These are phyloP conservation scores for Scaptomyza caliginosa DNA, from an alignment of 2,888 invertebrate genomes.

Conservation along the genomic window DNA sequence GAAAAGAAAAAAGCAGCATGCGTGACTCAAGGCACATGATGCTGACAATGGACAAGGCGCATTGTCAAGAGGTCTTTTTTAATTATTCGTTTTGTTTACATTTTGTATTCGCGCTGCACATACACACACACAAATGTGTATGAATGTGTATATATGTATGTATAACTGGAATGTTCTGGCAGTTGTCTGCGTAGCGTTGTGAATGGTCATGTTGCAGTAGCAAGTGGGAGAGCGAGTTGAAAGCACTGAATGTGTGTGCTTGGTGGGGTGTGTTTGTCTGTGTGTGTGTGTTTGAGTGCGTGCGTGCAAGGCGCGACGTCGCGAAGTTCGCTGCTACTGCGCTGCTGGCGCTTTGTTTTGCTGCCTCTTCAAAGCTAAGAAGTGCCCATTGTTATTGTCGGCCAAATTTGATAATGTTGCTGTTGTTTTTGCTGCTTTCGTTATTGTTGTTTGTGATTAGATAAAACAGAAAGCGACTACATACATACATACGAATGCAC, in stretches of 20 bases:
- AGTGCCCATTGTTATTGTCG: conserved; percentile 44
- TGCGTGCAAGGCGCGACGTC: conserved; percentile 16
- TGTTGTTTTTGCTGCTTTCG: conserved; percentile 21
- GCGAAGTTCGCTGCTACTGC: conserved; percentile 30
- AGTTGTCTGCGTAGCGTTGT: conserved; percentile 69
- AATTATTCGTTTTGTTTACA: conserved; percentile 50
- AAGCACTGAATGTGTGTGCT: conserved; percentile 15
- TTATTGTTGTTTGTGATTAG: conserved; percentile 48
- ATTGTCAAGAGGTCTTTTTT: conserved; percentile 23
- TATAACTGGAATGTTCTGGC: conserved; percentile 62
- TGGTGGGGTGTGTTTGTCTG: conserved; percentile 4
- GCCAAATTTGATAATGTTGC: conserved; percentile 31
- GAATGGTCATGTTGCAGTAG: conserved; percentile 62
- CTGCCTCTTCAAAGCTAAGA: conserved; percentile 39
- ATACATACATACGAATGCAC: conserved; percentile 2
- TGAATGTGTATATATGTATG: background rate
- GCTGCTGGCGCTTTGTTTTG: conserved; percentile 56
- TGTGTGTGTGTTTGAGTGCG: conserved; percentile 17
- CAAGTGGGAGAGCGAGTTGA: conserved; percentile 18
- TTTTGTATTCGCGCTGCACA: conserved; percentile 39
- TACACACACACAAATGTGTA: conserved; percentile 9
- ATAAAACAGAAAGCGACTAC: conserved; percentile 32
- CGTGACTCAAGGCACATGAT: conserved; percentile 66
- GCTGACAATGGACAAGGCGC: conserved; percentile 13
- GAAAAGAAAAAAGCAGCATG: conserved; percentile 45